These are phyloP conservation scores for Scarus forsteni DNA, from an alignment of 2,797 vertebrate species.

Conservation along the genomic window DNA sequence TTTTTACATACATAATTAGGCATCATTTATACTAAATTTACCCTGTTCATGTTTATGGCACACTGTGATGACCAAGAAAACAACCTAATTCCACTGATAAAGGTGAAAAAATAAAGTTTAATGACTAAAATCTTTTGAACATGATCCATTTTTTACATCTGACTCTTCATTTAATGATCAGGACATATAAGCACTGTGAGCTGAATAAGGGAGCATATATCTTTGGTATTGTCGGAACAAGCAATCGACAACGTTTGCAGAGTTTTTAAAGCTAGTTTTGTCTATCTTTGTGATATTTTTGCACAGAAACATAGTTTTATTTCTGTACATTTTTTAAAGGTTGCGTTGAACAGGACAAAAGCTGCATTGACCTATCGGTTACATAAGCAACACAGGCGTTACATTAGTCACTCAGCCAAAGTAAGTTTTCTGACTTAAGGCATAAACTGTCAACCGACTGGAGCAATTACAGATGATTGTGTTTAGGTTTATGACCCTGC, in stretches of 20 bases:
- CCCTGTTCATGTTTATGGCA: too few relatives aligned
- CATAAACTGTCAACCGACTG: background rate
- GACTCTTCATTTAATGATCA: too few relatives aligned
- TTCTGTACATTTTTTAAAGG: background rate
- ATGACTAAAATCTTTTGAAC: too few relatives aligned
- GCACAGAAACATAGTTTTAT: background rate
- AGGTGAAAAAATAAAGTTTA: too few relatives aligned
- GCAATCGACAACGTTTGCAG: background rate
- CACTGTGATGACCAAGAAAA: too few relatives aligned
- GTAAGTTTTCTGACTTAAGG: background rate
- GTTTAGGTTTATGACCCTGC: slow-evolving; percentile 3
- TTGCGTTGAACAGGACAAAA: background rate
- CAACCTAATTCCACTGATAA: too few relatives aligned
- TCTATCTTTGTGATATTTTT: background rate
- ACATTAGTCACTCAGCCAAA: background rate
- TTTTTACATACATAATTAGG: background rate
- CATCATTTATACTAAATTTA: background rate
- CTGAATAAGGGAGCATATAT: too few relatives aligned
- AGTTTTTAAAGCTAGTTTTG: background rate
- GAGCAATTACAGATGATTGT: background rate
- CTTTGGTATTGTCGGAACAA: too few relatives aligned
- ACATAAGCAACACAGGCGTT: slow-evolving; percentile 8
- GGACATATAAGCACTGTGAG: too few relatives aligned
- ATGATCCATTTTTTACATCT: too few relatives aligned
- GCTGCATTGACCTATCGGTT: slow-evolving; percentile 4